phyloP scores from a whole-genome alignment of 2,888 invertebrate species.

The Atherix ibis region DNA sequence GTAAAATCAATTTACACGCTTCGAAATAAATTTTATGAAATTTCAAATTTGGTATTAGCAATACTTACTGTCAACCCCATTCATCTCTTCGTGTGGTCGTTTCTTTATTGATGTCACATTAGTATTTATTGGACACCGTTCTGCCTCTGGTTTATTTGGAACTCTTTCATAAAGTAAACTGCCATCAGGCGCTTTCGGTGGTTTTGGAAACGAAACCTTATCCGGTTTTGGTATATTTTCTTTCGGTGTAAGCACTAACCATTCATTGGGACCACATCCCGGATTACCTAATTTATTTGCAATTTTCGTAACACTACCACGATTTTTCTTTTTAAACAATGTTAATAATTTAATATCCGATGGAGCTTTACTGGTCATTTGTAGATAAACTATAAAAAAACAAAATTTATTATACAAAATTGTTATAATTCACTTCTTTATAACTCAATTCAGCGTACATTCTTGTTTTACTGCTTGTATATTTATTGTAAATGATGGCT shows the following conservation, averaged over 20 bases:
- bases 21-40: background rate
- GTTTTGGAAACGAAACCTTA: conserved; percentile 75
- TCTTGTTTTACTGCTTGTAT: conserved; percentile 73
- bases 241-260: conserved; percentile 32
- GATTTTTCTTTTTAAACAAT: conserved; percentile 39
- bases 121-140: conserved; percentile 16
- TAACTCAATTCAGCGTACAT: conserved; percentile 41
- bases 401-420: background rate
- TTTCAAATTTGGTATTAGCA: too few relatives aligned
- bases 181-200: conserved; percentile 78
- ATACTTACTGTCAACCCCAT: conserved; percentile 72
- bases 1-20: too few relatives aligned
- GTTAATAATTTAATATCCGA: conserved; percentile 40
- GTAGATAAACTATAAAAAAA: conserved; percentile 13
- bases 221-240: conserved; percentile 62
- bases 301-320: conserved; percentile 53
- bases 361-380: conserved; percentile 38
- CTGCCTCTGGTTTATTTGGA: conserved; percentile 55
- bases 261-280: conserved; percentile 38
- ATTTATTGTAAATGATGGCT: conserved; percentile 67
- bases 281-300: conserved; percentile 54
- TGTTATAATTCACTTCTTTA: background rate
- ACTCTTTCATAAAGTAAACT: conserved; percentile 76
- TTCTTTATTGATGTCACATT: conserved; percentile 45
- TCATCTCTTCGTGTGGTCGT: conserved; percentile 74